Conservation (phyloP, 1,140 invertebrate genomes). For the Fopius arisanus region DNA sequence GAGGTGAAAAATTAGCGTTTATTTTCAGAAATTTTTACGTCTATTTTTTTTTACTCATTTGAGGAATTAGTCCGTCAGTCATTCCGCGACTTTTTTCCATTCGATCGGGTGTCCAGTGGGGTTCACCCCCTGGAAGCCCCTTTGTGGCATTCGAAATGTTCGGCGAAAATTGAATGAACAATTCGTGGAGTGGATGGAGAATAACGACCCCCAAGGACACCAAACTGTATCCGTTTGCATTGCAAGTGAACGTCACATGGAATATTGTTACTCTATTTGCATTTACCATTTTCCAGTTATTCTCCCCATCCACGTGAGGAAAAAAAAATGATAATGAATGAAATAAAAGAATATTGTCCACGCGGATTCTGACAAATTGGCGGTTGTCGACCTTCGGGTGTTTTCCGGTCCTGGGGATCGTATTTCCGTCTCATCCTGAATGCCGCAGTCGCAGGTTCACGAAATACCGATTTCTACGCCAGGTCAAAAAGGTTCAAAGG, state of each 20-base stretch:
- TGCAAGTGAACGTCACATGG: neutral
- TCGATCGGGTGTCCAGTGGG: neutral
- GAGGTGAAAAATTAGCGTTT: neutral
- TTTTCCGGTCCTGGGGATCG: conserved; percentile 23
- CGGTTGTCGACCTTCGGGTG: conserved; percentile 4
- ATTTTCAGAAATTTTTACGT: conserved; percentile 1
- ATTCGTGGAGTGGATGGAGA: conserved; percentile 46
- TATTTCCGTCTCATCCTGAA: conserved; percentile 24
- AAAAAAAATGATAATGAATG: conserved; percentile 29
- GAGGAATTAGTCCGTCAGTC: neutral
- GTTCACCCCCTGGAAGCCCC: conserved; percentile 14
- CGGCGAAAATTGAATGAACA: conserved; percentile 55
- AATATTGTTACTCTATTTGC: conserved; percentile 5
- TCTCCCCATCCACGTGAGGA: neutral
- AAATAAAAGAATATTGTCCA: conserved; percentile 10
- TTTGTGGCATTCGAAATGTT: conserved; percentile 50
- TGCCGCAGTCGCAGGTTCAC: conserved; percentile 16
- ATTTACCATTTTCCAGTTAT: conserved; percentile 9
- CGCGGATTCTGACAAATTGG: conserved; percentile 7
- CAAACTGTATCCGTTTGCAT: neutral
- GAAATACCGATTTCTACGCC: conserved; percentile 33
- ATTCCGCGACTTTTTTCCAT: conserved; percentile 20
- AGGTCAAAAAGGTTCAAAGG: conserved; percentile 35
- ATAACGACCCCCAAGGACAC: conserved; percentile 37
- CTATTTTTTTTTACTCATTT: conserved; percentile 7